Base-by-base conservation (phyloP, 2,797 vertebrate species). In the Pangasius larnaudii region DNA sequence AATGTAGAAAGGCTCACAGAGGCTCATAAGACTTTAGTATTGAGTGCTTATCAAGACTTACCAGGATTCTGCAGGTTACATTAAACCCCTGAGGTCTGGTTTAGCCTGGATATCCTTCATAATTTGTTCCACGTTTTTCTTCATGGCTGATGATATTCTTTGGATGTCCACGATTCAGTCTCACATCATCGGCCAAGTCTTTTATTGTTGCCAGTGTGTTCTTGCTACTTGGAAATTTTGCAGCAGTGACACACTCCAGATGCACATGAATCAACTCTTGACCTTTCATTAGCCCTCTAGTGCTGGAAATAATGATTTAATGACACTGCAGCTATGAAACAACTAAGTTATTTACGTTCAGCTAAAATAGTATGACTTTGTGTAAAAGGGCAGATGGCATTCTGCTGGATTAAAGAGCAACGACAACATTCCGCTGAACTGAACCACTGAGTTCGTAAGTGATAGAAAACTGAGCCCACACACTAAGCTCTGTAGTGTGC, bases 251-350 rank as follows among this genome's bases (percentile, higher is more conserved):
- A 69, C 82, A 36, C 49, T 84, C 82, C 63, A 69, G n/a, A 84
- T 36, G 82, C 46, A 67, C 42, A 14, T 5, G 1, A 51, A 51
- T 67, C 18, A 49, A 84, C 82, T 84, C 49, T 84, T 84, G 82
- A 69, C 82, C 82, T 84, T 84, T 69, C 49, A 53, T 69, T 84
- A 84, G 19, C 82, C 51, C 63, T 53, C 46, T 49, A 33, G 30
- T 13, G 63, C 82, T 53, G 58, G 82, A 69, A 69, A 49, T 84
- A 84, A 84, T 84, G 42, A 84, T 78, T 86, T 88, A 75, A 86
- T 36, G n/a, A 59, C 61, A 51, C 22, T 3, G 30, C 53, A 49
- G 63, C 82, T 46, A 84, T 36, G 65, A 84, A 84, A 84, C 42
- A 67, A 67, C 61, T 19, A 84, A 53, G 63, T 84, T 69, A 83